Evolutionary conservation across 1,140 invertebrate species (phyloP).

Genomic region (Hormaphis cornu): DNA sequence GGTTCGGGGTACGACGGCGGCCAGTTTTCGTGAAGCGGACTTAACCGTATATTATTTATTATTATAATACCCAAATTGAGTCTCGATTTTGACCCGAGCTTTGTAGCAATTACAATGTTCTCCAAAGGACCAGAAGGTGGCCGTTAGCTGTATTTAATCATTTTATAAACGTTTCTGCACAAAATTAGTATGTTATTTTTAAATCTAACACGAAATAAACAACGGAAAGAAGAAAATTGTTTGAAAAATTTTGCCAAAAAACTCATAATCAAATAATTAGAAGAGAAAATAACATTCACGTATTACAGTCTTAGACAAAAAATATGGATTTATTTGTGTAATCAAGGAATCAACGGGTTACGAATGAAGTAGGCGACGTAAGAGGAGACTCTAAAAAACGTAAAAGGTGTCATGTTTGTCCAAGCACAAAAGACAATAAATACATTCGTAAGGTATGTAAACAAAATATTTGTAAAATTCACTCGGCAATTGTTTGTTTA

Average conservation of each 20-base stretch:
- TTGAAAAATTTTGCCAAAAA: background rate
- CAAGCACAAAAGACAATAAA: background rate
- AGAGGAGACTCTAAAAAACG: background rate
- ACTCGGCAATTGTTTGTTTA: background rate
- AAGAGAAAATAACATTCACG: background rate
- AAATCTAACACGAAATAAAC: background rate
- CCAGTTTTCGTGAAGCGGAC: no score
- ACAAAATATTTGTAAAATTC: constrained; percentile 6
- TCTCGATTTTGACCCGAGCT: no score
- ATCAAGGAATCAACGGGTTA: constrained; percentile 4
- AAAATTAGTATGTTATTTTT: background rate
- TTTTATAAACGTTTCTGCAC: background rate
- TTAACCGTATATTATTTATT: no score
- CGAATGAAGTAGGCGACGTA: background rate
- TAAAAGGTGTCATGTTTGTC: background rate
- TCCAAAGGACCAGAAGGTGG: constrained; percentile 37
- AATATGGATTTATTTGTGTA: constrained; percentile 15
- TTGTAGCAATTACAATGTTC: constrained; percentile 21
- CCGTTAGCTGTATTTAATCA: constrained; percentile 34
- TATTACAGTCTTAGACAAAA: constrained; percentile 1
- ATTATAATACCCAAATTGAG: no score
- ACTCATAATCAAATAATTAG: background rate
- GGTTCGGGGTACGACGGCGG: no score
- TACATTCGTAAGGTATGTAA: background rate
- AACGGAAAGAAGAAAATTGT: constrained; percentile 1